phyloP scores from a whole-genome alignment of 2,888 invertebrate species.

The Eumerus sabulonum region DNA sequence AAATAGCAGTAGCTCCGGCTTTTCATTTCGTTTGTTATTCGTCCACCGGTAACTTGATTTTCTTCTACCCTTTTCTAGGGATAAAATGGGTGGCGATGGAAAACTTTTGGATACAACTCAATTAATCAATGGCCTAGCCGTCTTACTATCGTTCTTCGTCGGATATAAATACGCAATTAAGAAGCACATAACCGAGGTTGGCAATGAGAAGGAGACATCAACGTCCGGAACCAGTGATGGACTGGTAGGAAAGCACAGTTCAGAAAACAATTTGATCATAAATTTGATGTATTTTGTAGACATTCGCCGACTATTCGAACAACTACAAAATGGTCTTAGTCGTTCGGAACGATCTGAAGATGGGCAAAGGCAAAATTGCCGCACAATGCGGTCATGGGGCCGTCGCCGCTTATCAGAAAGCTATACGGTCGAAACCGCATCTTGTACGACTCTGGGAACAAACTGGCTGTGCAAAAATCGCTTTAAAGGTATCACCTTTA shows the following conservation, averaged over 20 bases:
- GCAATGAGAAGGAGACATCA: conserved; percentile 55
- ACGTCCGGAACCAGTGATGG: conserved; percentile 36
- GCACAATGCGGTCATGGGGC: conserved; percentile 98
- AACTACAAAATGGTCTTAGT: conserved; percentile 91
- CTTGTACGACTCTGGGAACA: conserved; percentile 82
- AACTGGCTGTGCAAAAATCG: conserved; percentile 92
- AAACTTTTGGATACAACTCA: conserved; percentile 76
- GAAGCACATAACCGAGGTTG: conserved; percentile 71
- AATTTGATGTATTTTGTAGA: conserved; percentile 67
- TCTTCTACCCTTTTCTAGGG: too few relatives aligned
- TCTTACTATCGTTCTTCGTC: conserved; percentile 78
- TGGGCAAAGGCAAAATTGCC: conserved; percentile 97
- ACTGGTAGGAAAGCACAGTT: conserved; percentile 14
- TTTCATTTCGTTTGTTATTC: too few relatives aligned
- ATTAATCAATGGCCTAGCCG: conserved; percentile 77
- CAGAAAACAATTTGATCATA: too few relatives aligned
- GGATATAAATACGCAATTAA: conserved; percentile 78
- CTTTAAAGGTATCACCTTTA: conserved; percentile 82
- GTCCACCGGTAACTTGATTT: too few relatives aligned
- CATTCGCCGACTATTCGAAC: conserved; percentile 76
- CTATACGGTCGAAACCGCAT: conserved; percentile 82
- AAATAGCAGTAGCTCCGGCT: too few relatives aligned
- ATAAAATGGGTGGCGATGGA: conserved; percentile 63
- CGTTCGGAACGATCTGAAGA: conserved; percentile 93
- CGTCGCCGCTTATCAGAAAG: conserved; percentile 89